Evolutionary conservation across 2,888 invertebrate species (phyloP).

Genomic region (Metacarcinus magister): DNA sequence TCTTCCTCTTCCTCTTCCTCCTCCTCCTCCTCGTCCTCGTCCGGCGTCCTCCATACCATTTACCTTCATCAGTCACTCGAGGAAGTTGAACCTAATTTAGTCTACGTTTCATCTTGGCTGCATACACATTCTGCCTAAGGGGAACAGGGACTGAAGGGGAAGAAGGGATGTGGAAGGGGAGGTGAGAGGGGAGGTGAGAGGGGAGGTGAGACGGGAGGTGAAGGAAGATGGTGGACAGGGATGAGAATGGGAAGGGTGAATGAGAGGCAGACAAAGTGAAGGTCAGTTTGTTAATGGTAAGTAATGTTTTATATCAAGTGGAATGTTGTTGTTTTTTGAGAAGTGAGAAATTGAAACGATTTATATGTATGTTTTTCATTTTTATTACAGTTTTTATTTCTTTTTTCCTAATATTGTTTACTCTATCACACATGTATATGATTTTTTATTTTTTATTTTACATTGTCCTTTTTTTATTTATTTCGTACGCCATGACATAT

Average conservation of each 20-base stretch:
- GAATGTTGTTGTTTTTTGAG: too few relatives aligned
- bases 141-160: background rate
- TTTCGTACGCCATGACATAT: too few relatives aligned
- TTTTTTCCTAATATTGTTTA: background rate
- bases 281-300: background rate
- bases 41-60: too few relatives aligned
- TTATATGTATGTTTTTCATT: background rate
- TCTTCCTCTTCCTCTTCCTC: background rate
- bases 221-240: too few relatives aligned
- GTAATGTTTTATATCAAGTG: background rate
- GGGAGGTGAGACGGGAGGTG: too few relatives aligned
- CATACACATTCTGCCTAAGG: background rate
- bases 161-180: background rate
- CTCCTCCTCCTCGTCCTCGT: background rate
- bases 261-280: background rate
- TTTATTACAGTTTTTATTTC: background rate
- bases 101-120: background rate
- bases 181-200: background rate
- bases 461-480: background rate
- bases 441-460: background rate
- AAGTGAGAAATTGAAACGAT: too few relatives aligned
- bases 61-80: background rate
- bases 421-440: too few relatives aligned
- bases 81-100: constrained; percentile 1
- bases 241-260: too few relatives aligned